Conservation (phyloP, 2,888 invertebrate species). For the Tenthredo notha region DNA sequence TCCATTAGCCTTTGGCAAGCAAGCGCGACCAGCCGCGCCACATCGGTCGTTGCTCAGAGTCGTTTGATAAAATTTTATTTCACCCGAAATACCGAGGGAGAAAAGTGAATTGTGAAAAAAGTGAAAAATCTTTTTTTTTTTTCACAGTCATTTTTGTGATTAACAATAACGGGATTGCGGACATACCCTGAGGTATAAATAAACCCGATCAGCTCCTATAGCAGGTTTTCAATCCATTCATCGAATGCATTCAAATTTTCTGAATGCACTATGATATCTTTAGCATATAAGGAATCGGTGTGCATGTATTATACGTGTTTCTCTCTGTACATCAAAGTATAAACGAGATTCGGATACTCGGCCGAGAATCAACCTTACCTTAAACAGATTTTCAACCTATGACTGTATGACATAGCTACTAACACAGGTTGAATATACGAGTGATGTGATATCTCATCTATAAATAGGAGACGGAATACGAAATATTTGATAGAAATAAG, state of each 20-base stretch:
- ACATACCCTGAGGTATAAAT: background rate
- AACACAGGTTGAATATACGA: background rate
- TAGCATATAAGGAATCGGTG: background rate
- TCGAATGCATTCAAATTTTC: background rate
- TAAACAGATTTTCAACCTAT: background rate
- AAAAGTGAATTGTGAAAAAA: background rate
- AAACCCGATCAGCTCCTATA: background rate
- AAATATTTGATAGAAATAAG: constrained; percentile 40
- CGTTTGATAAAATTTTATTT: constrained; percentile 14
- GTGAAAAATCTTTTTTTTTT: background rate
- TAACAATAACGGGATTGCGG: background rate
- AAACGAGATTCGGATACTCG: background rate
- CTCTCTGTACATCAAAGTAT: background rate
- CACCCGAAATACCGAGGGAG: background rate
- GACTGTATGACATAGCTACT: background rate
- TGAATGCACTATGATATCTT: background rate
- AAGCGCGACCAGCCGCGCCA: background rate
- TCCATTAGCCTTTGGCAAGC: constrained; percentile 25
- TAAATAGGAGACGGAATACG: constrained; percentile 24
- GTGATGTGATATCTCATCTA: constrained; percentile 10
- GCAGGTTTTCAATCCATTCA: background rate
- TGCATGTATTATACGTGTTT: background rate
- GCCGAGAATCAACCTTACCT: background rate
- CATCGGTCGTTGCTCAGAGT: background rate
- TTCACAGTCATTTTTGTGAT: background rate